phyloP scores from a whole-genome alignment of 35 echinoderm and acorn worm genomes.

The Anneissia japonica region DNA sequence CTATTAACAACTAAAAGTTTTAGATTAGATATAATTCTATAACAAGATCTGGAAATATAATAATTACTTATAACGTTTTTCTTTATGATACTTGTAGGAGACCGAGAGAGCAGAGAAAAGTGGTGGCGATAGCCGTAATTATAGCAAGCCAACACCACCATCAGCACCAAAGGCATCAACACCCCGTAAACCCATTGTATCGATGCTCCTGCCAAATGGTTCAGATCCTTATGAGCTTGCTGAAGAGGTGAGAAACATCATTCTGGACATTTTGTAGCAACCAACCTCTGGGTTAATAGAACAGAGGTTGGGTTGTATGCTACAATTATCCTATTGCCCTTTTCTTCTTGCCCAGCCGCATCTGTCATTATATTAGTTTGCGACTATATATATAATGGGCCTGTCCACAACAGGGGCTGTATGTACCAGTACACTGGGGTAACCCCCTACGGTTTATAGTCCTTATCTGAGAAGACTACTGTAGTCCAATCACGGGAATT shows the following conservation, averaged over 20 bases:
- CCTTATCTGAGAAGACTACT: no score
- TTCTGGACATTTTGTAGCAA: neutral
- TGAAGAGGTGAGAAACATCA: constrained; percentile 31
- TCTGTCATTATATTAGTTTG: no score
- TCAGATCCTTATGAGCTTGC: constrained; percentile 58
- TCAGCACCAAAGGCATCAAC: neutral
- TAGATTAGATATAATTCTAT: neutral
- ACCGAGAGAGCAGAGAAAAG: neutral
- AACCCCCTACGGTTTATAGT: no score
- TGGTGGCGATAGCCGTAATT: constrained; percentile 51
- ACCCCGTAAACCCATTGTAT: constrained; percentile 16
- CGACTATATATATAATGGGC: no score
- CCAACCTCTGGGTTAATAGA: neutral
- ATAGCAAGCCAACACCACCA: constrained; percentile 54
- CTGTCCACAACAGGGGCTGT: no score
- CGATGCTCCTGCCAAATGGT: constrained; percentile 62
- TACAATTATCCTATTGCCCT: neutral
- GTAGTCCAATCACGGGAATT: no score
- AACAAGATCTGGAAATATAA: neutral
- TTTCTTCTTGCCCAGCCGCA: no score
- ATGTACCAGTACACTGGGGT: no score
- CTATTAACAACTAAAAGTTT: neutral
- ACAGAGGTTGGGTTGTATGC: neutral
- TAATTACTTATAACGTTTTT: neutral
- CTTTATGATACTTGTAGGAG: neutral